Base-by-base conservation (phyloP, 2,888 invertebrate species). In the Nemapogon koenigi region DNA sequence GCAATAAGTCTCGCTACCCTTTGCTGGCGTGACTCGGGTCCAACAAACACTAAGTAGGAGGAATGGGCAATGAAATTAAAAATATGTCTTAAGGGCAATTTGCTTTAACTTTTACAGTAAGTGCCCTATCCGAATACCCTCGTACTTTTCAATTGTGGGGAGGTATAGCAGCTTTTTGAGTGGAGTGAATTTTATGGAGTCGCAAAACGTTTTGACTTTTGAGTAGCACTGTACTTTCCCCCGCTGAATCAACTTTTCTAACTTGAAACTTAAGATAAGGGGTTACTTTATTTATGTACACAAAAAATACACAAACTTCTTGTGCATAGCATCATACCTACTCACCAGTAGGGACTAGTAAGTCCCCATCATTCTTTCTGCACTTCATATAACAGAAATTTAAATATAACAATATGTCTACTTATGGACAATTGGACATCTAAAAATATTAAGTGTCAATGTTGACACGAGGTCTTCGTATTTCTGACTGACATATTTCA, bases 51-150 rank as follows among this genome's bases (percentile, higher is more conserved):
- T 68, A 66, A 67, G 66, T 71, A 69, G 67, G 62, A 75, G 62
- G 64, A 72, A 68, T 65, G 69, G 64, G 71, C 78, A 79, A 80
- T 80, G 79, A 80, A 80, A 80, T 80, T 80, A 80, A 80, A 80
- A 80, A 80, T 80, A 80, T 80, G 80, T 79, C 79, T 80, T 79
- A 76, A 78, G 80, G 79, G 80, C 78, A 80, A 80, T 80, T 80
- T 80, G 79, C 75, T 70, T 72, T 68, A 78, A 78, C 78, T 78
- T 78, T 78, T 72, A 73, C 75, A 69, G 72, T 67, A 75, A 75
- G 71, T 75, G 72, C 73, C 75, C 73, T 79, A 73, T 76, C 75
- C 65, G 54, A 38, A 25, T 28, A 8, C 70, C 69, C 70, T 59
- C 60, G 59, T 65, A 61, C 62, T 70, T 75, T 78, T 78, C 76